A percentile compares a stretch with the other conserved stretches of the same genome.
Evolutionary conservation across 2,888 invertebrate species (phyloP).

Genomic region (Labia minor): DNA sequence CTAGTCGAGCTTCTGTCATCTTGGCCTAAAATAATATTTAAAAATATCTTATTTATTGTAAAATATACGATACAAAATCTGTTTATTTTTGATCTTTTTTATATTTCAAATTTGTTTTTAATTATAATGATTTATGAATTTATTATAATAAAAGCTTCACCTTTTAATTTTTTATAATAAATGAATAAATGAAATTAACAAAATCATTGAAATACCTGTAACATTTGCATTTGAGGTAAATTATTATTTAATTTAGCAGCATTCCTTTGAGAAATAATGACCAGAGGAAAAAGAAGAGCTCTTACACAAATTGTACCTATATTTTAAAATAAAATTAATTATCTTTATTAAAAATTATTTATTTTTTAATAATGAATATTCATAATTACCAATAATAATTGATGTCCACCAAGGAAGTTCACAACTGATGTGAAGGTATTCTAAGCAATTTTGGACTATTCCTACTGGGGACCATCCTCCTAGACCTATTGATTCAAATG

Average conservation of each 20-base stretch:
- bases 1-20: slow-evolving; percentile 74
- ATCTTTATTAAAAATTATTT: slow-evolving; percentile 5
- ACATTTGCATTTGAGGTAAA: slow-evolving; percentile 69
- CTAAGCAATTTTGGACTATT: slow-evolving; percentile 65
- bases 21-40: slow-evolving; percentile 39
- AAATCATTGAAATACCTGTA: slow-evolving; percentile 43
- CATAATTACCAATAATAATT: slow-evolving; percentile 66
- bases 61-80: neutral
- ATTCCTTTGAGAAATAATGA: slow-evolving; percentile 70
- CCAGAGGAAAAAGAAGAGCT: slow-evolving; percentile 68
- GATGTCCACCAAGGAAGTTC: slow-evolving; percentile 91
- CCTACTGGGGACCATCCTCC: slow-evolving; percentile 77
- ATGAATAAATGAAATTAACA: no score
- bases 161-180: no score
- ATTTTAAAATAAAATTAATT: slow-evolving; percentile 26
- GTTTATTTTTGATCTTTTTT: no score
- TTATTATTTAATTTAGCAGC: slow-evolving; percentile 71
- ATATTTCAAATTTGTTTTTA: no score
- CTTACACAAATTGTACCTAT: slow-evolving; percentile 68
- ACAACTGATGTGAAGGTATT: slow-evolving; percentile 66
- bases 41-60: neutral
- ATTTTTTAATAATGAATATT: neutral
- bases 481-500: slow-evolving; percentile 69
- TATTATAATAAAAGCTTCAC: no score
- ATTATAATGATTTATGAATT: no score